Evolutionary conservation across 2,797 vertebrate species (phyloP), one percentile per base, ranked within the genome.

Genomic region (Pangasius larnaudii): DNA sequence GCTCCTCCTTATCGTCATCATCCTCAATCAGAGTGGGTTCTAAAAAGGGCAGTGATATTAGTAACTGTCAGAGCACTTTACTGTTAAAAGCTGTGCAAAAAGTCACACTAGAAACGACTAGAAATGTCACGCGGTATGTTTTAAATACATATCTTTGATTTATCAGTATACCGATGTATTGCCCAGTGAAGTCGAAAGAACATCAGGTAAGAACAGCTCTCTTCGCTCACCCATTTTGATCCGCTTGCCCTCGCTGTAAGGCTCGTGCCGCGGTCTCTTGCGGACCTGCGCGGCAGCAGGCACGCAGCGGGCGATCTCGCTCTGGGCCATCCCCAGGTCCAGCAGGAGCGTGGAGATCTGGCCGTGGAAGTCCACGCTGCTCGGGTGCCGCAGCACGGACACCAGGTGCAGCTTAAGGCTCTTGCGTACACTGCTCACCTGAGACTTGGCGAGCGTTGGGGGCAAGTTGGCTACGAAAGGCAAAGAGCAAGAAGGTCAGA

Each of bases 371-470:
- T 99, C 98, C 69, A 96, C 91, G 42, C 98, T 98, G 83, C 97
- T 96, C 0, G 97, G 97, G 86, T 99, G 98, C 46, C 97, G 97
- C 49, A 99, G 96, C n/a, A 99, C 97, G 0, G 96, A 96, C 89
- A 99, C 93, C 86, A 99, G 91, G 87, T 99, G 98, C 46, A 99
- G 93, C 94, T 99, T 99, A 65, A 99, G 96, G 89, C 98, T 99
- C 95, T 99, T 99, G 0, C 98, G 92, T 9, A 99, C 98, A 0
- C 98, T 99, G 96, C 98, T 99, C 88, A 99, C 98, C 95, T 99
- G 98, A 7, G 98, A 99, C 90, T 99, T 99, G 91, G 98, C 98
- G 94, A 99, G 88, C 0, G 98, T 99, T 0, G 98, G 98, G 0
- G 98, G 98, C 24, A 99, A 93, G 93, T 99, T 99, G 53, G 98